These are phyloP conservation scores for Iselma pallidipennis DNA, from an alignment of 2,888 invertebrate species.

Conservation along the genomic window DNA sequence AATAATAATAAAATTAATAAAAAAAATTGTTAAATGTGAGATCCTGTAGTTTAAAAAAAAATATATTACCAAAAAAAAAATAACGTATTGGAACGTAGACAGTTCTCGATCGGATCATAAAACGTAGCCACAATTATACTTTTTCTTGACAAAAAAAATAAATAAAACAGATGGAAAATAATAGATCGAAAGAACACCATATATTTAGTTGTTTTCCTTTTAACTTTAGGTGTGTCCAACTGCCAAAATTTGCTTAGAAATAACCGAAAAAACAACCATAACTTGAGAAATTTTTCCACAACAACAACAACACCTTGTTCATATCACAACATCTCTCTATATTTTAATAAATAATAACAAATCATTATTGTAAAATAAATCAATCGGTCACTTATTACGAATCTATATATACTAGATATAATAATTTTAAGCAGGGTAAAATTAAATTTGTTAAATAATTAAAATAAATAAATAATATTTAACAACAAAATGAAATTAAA, in stretches of 20 bases:
- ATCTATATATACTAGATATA: conserved; percentile 39
- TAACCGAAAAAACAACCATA: conserved; percentile 41
- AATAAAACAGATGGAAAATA: conserved; percentile 13
- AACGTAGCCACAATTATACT: conserved; percentile 34
- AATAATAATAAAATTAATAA: conserved; percentile 23
- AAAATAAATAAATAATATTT: conserved; percentile 26
- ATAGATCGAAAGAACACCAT: conserved; percentile 40
- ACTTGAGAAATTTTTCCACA: conserved; percentile 54
- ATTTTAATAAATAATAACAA: conserved; percentile 8
- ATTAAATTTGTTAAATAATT: conserved; percentile 38
- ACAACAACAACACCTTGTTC: conserved; percentile 39
- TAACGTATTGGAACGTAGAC: conserved; percentile 47
- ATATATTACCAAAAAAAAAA: conserved; percentile 24
- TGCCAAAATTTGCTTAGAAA: conserved; percentile 43
- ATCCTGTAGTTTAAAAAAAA: conserved; percentile 47
- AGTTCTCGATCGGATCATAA: conserved; percentile 47
- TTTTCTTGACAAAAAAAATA: conserved; percentile 31
- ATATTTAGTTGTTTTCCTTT: conserved; percentile 40
- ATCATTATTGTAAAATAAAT: conserved; percentile 27
- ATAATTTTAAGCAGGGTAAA: conserved; percentile 55
- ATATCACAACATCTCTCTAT: too few relatives aligned
- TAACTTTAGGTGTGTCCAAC: conserved; percentile 45
- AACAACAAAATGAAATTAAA: conserved; percentile 9
- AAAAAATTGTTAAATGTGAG: conserved; percentile 52
- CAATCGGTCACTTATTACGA: conserved; percentile 36